These are phyloP conservation scores for Branchinecta sandiegonensis DNA, from an alignment of 2,888 invertebrate genomes.

Conservation along the genomic window DNA sequence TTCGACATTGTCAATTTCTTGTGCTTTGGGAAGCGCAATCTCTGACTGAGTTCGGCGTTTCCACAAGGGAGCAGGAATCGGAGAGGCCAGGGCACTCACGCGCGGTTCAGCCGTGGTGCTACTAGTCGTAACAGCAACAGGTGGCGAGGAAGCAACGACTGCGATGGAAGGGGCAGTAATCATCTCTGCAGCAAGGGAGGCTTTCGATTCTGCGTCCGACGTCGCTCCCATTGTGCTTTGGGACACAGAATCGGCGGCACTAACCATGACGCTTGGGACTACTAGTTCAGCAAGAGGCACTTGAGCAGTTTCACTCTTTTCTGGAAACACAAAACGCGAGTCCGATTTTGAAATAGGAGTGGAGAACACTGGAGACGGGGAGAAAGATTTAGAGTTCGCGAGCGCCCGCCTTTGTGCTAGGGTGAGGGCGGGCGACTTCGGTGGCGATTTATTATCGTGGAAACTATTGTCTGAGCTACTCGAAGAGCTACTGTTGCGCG, in stretches of 20 bases:
- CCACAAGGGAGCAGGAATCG: conserved; percentile 28
- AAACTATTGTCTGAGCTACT: conserved; percentile 16
- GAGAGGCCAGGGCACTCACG: neutral
- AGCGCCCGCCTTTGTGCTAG: conserved; percentile 3
- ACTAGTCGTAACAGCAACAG: neutral
- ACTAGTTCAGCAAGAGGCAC: neutral
- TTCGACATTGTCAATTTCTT: conserved; percentile 23
- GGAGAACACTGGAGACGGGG: conserved; percentile 9
- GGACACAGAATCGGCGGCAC: neutral
- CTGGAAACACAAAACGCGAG: neutral
- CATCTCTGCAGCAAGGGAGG: neutral
- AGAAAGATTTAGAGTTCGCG: conserved; percentile 7
- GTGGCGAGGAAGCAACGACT: neutral
- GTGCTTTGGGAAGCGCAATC: conserved; percentile 40
- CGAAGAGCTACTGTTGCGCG: conserved; percentile 21
- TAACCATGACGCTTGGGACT: neutral
- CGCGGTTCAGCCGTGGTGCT: neutral
- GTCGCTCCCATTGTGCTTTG: neutral
- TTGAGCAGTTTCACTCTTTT: neutral
- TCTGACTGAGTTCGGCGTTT: conserved; percentile 36
- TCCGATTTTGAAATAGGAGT: neutral
- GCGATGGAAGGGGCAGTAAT: neutral
- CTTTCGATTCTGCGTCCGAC: neutral
- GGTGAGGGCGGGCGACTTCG: conserved; percentile 4
- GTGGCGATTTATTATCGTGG: conserved; percentile 7